phyloP scores from a whole-genome alignment of 2,113 vertebrate species.

The Sapayoa aenigma region DNA sequence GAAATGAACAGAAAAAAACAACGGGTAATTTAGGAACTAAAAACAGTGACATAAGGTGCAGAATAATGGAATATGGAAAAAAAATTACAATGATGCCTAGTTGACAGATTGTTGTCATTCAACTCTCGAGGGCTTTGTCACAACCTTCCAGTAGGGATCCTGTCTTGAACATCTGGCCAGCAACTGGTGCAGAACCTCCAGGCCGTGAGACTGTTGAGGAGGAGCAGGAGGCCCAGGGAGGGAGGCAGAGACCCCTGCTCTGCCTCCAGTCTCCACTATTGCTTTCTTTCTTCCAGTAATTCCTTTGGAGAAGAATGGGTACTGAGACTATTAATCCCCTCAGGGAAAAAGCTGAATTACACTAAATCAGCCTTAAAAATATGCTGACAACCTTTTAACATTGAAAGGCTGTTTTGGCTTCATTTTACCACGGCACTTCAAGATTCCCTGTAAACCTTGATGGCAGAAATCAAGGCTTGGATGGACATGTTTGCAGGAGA shows the following conservation, averaged over 20 bases:
- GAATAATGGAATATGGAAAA: constrained; percentile 72
- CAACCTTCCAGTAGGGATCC: constrained; percentile 64
- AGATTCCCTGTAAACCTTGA: not conserved
- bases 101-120: constrained; percentile 76
- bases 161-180: constrained; percentile 72
- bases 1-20: constrained; percentile 34
- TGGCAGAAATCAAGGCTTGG: not conserved
- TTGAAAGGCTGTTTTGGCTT: not conserved
- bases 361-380: not conserved
- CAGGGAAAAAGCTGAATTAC: accelerated
- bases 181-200: constrained; percentile 70
- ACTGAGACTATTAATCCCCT: not conserved
- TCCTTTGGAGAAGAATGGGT: not conserved
- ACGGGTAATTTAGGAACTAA: constrained; percentile 48
- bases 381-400: not conserved
- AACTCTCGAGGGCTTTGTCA: constrained; percentile 71
- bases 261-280: not conserved
- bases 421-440: not conserved
- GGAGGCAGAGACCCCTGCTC: not conserved
- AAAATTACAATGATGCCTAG: constrained; percentile 55
- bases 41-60: constrained; percentile 76
- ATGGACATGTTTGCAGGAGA: not conserved
- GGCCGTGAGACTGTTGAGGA: not conserved
- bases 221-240: not conserved
- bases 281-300: not conserved